Conservation (phyloP, 2,113 vertebrate genomes). For the Hippocampus barbouri region DNA sequence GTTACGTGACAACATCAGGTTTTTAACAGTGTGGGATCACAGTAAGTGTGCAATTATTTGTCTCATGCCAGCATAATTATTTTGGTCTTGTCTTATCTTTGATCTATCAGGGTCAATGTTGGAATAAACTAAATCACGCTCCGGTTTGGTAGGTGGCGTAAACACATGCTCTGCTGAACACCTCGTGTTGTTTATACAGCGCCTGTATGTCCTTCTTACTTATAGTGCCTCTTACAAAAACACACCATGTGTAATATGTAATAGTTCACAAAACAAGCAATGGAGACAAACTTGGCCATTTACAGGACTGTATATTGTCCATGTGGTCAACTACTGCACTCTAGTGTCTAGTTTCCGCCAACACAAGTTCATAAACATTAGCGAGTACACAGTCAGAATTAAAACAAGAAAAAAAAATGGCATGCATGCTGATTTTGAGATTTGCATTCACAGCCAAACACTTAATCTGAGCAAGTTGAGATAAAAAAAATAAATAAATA, state of each 20-base stretch:
- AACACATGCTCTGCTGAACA: not conserved
- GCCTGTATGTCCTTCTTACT: conserved; percentile 14
- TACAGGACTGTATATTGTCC: not conserved
- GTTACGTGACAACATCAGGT: not conserved
- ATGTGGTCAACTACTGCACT: conserved; percentile 51
- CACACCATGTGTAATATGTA: not conserved
- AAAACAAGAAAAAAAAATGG: not conserved
- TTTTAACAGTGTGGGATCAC: not conserved
- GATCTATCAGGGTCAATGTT: conserved; percentile 71
- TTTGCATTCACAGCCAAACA: not conserved
- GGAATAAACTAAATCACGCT: conserved; percentile 47
- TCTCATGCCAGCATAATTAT: conserved; percentile 48
- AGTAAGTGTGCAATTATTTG: conserved; percentile 5
- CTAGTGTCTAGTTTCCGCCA: conserved; percentile 49
- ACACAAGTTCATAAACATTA: conserved; percentile 9
- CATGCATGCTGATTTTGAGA: not conserved
- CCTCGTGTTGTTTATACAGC: conserved; percentile 24
- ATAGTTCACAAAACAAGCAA: not conserved
- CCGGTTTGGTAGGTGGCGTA: conserved; percentile 44
- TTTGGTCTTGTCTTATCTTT: conserved; percentile 32
- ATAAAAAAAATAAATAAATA: not conserved
- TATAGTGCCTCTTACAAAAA: not conserved
- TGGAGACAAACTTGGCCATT: not conserved
- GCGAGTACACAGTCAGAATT: not conserved
- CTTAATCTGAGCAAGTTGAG: not conserved